A percentile compares a stretch with the other conserved stretches of the same genome.
Conservation (phyloP, 2,888 invertebrate genomes). For the Epistrophe grossulariae region DNA sequence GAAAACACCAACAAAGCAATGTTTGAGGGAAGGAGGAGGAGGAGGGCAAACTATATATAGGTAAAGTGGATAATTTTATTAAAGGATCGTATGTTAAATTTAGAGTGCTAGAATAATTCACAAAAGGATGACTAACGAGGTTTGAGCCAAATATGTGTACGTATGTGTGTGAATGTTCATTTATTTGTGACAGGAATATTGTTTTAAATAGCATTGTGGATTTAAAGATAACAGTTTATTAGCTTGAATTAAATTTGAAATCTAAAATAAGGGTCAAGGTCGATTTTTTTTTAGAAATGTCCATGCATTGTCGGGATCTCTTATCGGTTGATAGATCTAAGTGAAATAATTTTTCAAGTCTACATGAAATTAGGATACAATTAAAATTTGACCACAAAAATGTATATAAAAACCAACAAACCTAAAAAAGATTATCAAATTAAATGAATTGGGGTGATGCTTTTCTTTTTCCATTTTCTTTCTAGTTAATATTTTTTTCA, state of each 20-base stretch:
- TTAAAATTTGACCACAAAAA: no score
- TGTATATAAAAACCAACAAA: no score
- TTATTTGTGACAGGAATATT: neutral
- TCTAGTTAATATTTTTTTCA: no score
- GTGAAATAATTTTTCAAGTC: no score
- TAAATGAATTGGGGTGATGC: no score
- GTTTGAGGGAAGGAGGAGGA: neutral
- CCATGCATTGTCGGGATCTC: no score
- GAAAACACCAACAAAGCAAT: neutral
- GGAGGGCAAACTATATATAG: neutral
- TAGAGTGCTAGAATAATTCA: constrained; percentile 31
- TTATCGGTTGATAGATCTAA: no score
- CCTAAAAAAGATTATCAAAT: no score
- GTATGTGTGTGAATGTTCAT: neutral
- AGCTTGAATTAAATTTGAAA: neutral
- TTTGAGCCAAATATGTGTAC: neutral
- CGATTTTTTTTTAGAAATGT: no score
- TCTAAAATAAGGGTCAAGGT: no score
- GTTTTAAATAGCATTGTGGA: neutral
- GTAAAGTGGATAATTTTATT: constrained; percentile 43
- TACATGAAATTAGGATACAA: no score
- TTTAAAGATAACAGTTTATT: neutral
- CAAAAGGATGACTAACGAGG: constrained; percentile 32
- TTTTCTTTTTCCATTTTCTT: no score
- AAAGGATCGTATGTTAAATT: constrained; percentile 45